Base-by-base conservation (phyloP, 2,113 vertebrate genomes). In the Oxyura jamaicensis region DNA sequence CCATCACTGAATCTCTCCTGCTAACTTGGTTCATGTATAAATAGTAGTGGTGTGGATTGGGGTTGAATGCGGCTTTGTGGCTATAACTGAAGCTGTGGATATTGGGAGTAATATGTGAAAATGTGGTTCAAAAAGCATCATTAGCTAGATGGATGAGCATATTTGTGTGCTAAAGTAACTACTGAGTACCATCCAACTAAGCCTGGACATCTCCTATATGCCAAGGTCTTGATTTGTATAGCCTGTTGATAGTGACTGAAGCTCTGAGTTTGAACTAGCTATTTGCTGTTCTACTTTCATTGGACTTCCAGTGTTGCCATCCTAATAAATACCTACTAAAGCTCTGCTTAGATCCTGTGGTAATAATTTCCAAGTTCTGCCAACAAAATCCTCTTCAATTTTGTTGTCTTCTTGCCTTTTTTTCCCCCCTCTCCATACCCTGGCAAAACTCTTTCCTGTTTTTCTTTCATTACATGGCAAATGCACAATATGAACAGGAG, bases 361-460 rank as follows among this genome's bases (percentile, higher is more conserved):
- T 8, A 80, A 83, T 90, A 71, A 91, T 86, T 83, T 56, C 72
- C n/a, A 20, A 56, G 33, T 66, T 62, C 95, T 96, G 91, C 93
- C 90, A 97, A 39, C 44, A 75, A 95, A 93, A 81, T 78, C 77
- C 36, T 18, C 11, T 77, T 86, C 71, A 13, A 67, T 88, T 92
- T 69, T 90, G 81, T 66, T 95, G 23, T 55, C 18, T 50, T 17
- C 48, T 18, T 52, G 29, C 13, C 14, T 65, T 41, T 60, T 63
- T 29, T 7, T 7, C 55, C 39, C 46, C 46, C 46, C 46, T 94
- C n/a, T 65, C 56, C 26, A 2, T 76, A 88, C 87, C 63, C 88
- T 97, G 95, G 95, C 95, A 96, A 90, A 87, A 11, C 52, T 86
- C 72, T 11, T 88, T 95, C 94, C 85, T 97, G 95, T 95, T 96